Evolutionary conservation across 2,113 vertebrate genomes (phyloP).

Genomic region (Cacatua alba): DNA sequence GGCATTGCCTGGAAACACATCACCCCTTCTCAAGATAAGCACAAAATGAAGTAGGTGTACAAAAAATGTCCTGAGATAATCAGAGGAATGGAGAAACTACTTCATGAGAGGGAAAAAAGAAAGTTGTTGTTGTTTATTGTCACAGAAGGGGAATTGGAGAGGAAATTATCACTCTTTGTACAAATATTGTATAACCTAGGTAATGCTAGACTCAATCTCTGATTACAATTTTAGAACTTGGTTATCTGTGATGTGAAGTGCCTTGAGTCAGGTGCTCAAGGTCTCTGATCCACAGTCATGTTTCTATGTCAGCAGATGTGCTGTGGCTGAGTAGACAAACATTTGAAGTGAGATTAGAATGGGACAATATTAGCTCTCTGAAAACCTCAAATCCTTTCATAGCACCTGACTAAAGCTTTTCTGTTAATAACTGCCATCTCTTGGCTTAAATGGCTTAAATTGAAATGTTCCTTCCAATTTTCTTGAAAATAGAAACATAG

Average conservation of each 20-base stretch:
- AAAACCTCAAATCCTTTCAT: background rate
- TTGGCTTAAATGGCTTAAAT: background rate
- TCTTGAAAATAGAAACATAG: background rate
- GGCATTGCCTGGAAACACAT: background rate
- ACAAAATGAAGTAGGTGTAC: background rate
- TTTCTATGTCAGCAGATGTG: background rate
- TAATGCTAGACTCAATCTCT: background rate
- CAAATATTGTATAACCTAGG: accelerated
- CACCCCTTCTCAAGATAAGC: background rate
- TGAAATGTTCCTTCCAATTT: background rate
- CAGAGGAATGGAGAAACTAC: background rate
- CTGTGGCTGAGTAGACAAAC: background rate
- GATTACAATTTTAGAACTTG: background rate
- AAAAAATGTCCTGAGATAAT: background rate
- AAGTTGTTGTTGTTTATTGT: background rate
- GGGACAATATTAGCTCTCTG: background rate
- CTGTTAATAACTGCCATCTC: background rate
- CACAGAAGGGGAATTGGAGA: background rate
- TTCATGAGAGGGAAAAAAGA: background rate
- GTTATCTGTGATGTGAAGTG: background rate
- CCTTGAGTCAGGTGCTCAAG: background rate
- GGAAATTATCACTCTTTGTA: background rate
- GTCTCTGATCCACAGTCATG: background rate
- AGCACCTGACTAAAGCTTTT: background rate
- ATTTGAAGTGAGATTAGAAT: background rate